Base-by-base conservation (phyloP, 2,797 vertebrate genomes). In the Lemur catta region DNA sequence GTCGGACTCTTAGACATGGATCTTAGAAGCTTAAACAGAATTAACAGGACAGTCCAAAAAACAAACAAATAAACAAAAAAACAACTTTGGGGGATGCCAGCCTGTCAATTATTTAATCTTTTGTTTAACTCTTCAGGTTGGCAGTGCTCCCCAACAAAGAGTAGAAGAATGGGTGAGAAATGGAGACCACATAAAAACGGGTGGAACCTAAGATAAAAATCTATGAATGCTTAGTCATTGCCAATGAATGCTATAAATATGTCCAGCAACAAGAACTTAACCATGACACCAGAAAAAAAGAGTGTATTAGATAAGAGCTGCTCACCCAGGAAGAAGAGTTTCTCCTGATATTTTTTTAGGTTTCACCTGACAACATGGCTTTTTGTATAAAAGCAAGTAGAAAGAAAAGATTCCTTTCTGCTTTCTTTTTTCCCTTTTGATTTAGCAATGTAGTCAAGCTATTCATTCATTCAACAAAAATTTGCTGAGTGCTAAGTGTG, bases 381-480 rank as follows among this genome's bases (percentile, higher is more conserved):
- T 78, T 92, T 91, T 74, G 50, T 69, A 63, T 89, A 67, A 88
- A 94, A 57, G 65, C 14, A 84, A 55, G 28, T 13, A 46, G 61
- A 79, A 88, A 46, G 71, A 76, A 75, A 80, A 63, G 30, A 93
- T 75, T 80, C 14, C 2, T 71, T 95, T 80, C n/a, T 50, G 75
- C 35, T 80, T 76, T 63, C 10, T 74, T 57, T 35, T 35, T 35
- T 17, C 6, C 33, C 17, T 35, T 74, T 89, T 8, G 35, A 72
- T 41, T 79, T 92, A 87, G 28, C 26, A 78, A 69, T 82, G 50
- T n/a, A 84, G 48, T 76, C 12, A 81, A 72, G 4, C 11, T 92
- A 93, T 96, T 91, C 38, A n/a, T 79, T 84, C 33, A 92, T 69
- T 87, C 90, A 90, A 71, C 17, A 91, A 65, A 80, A 13, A 67